Base-by-base conservation (phyloP, 2,113 vertebrate genomes). In the Opisthocomus hoazin region DNA sequence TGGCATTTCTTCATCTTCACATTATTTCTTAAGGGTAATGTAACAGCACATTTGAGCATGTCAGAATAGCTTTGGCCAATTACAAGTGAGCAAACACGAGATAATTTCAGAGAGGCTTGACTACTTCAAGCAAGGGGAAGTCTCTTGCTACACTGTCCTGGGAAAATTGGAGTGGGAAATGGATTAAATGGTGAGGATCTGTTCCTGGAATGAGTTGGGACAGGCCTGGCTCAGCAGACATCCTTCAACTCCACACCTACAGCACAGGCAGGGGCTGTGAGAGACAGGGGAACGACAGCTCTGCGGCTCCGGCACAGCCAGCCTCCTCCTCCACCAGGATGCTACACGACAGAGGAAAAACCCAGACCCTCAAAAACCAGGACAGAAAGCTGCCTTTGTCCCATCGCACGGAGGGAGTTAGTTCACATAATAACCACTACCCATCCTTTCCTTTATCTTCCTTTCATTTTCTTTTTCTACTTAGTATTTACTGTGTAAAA, bases 1-100 rank as follows among this genome's bases (percentile, higher is more conserved):
- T 54, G 39, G 32, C 70, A 51, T 81, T 11, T 91, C 36, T 68
- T 41, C 21, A 73, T 68, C 32, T 69, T 58, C 60, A 61, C 36
- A 11, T 29, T 73, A 34, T 86, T 92, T 93, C 60, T 84, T 92
- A 75, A 89, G 30, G 79, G 58, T 88, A 95, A 53, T 26, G 7
- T 7, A 91, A 73, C 3, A 80, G 43, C 41, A 87, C 29, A 48
- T 66, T 37, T 63, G 11, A 90, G 60, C 56, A 58, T 9, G 11
- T 54, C 73, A 84, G 56, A 86, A 74, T 10, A 53, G 34, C 43
- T 95, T 39, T 5, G 4, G 16, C 48, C 61, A 64, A 85, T 24
- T 80, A 39, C 37, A 81, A 74, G 20, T 43, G n/a, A 89, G 43
- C 41, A 79, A 93, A 93, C 4, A 37, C 9, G 14, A 89, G 83